Conservation (phyloP, 2,888 invertebrate species). For the Sesia bembeciformis region DNA sequence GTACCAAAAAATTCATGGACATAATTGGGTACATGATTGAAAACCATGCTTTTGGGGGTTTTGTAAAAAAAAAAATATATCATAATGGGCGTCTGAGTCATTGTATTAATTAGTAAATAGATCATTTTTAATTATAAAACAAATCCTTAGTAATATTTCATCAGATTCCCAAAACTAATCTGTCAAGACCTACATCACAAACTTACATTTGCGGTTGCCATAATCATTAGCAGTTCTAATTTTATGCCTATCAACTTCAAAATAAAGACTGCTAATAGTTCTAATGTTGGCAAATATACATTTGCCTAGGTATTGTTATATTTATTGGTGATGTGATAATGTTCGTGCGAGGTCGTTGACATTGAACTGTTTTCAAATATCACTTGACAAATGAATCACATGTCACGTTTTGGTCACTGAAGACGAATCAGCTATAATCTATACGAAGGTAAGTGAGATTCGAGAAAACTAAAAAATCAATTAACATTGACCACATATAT, state of each 20-base stretch:
- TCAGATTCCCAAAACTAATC: not conserved
- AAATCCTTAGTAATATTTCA: no score
- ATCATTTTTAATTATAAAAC: no score
- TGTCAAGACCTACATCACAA: not conserved
- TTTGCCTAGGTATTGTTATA: not conserved
- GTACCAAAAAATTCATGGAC: no score
- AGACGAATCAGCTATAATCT: no score
- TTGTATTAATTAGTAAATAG: no score
- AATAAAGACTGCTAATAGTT: not conserved
- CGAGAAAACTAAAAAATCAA: no score
- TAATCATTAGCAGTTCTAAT: not conserved
- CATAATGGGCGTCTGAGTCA: no score
- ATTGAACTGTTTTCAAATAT: conserved; percentile 9
- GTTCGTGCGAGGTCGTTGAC: conserved; percentile 9
- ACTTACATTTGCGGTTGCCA: not conserved
- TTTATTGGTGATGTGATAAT: conserved; percentile 1
- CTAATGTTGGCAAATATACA: not conserved
- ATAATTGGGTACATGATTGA: no score
- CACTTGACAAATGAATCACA: not conserved
- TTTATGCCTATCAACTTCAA: not conserved
- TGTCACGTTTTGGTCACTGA: not conserved
- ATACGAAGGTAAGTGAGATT: no score
- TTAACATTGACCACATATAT: no score
- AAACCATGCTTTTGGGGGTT: no score
- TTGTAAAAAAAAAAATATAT: no score